Conservation (phyloP, 2,888 invertebrate genomes). For the Busseola fusca region DNA sequence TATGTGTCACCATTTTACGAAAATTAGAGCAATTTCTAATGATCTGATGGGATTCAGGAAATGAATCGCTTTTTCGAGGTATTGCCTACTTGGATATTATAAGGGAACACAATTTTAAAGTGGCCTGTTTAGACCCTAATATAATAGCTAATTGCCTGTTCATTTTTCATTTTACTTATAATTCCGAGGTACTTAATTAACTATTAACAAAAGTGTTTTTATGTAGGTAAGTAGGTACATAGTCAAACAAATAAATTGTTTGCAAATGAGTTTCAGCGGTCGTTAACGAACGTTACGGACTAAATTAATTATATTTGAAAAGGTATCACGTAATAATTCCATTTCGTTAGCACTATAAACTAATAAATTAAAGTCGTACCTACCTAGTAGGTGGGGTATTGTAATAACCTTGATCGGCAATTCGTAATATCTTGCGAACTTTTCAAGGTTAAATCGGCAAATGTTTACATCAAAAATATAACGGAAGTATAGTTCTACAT, state of each 20-base stretch:
- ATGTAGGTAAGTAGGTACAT: neutral
- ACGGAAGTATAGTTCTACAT: neutral
- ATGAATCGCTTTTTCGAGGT: no score
- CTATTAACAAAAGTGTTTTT: neutral
- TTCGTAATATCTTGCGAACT: conserved; percentile 25
- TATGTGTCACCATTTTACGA: no score
- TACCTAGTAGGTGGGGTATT: conserved; percentile 9
- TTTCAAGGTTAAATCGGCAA: conserved; percentile 28
- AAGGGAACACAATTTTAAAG: no score
- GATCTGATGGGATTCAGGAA: no score
- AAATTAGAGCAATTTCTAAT: no score
- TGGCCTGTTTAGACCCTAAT: no score
- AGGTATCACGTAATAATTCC: conserved; percentile 16
- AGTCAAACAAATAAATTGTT: neutral
- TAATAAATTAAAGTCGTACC: conserved; percentile 25
- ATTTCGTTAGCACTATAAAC: conserved; percentile 9
- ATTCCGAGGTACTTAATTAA: neutral
- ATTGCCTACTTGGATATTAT: no score
- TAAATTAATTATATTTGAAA: conserved; percentile 18
- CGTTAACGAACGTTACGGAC: neutral
- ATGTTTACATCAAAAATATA: conserved; percentile 16
- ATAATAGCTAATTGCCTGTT: neutral
- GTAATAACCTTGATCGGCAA: conserved; percentile 27
- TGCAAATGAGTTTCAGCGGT: conserved; percentile 12
- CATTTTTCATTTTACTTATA: neutral